Evolutionary conservation across 1,140 invertebrate species (phyloP).

Genomic region (Atopsyche davidsoni): DNA sequence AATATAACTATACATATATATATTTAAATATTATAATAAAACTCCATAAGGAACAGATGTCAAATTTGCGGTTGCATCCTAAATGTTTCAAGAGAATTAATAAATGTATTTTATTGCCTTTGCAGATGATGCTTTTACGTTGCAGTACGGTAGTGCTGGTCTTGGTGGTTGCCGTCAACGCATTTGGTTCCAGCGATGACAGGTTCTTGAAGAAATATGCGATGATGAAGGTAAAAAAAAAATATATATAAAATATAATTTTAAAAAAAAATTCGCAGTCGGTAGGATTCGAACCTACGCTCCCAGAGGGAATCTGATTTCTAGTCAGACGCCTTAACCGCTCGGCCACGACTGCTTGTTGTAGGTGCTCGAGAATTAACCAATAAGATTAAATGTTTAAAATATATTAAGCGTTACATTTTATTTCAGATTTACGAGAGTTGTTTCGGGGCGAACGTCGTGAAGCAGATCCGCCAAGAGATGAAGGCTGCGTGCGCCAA

Average conservation of each 20-base stretch:
- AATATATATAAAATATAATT: not conserved
- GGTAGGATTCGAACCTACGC: slow-evolving; percentile 82
- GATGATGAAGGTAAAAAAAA: slow-evolving; percentile 56
- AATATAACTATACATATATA: too few relatives aligned
- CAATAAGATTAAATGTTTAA: too few relatives aligned
- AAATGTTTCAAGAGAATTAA: too few relatives aligned
- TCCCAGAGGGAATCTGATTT: slow-evolving; percentile 81
- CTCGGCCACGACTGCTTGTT: slow-evolving; percentile 73
- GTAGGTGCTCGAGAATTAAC: too few relatives aligned
- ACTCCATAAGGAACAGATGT: too few relatives aligned
- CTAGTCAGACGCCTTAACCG: slow-evolving; percentile 79
- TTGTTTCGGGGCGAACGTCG: slow-evolving; percentile 57
- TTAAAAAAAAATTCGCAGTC: slow-evolving; percentile 51
- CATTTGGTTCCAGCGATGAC: slow-evolving; percentile 52
- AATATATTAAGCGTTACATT: too few relatives aligned
- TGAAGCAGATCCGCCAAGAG: slow-evolving; percentile 59
- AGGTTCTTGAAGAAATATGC: slow-evolving; percentile 61
- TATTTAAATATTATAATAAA: too few relatives aligned
- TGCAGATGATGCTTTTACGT: slow-evolving; percentile 19
- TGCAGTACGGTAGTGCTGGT: slow-evolving; percentile 12
- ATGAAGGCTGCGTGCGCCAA: slow-evolving; percentile 58
- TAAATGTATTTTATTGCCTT: slow-evolving; percentile 12
- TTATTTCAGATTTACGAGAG: slow-evolving; percentile 57
- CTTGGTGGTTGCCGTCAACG: slow-evolving; percentile 34
- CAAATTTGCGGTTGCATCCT: too few relatives aligned